These are phyloP conservation scores for Phataginus tricuspis DNA, from an alignment of 2,797 vertebrate genomes.

Conservation along the genomic window DNA sequence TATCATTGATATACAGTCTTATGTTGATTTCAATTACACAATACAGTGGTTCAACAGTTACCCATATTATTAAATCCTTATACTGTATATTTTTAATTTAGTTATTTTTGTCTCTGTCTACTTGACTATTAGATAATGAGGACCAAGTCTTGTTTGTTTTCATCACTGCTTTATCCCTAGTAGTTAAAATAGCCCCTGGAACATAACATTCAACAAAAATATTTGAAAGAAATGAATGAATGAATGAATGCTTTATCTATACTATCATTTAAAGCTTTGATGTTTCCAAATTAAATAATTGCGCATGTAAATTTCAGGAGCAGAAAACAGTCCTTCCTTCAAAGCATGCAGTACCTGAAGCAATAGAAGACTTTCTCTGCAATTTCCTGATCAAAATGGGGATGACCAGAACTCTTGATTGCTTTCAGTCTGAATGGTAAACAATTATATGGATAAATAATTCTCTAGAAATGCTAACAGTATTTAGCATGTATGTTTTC, in stretches of 20 bases:
- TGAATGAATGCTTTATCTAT: neutral
- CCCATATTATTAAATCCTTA: too few species aligned
- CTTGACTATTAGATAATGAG: neutral
- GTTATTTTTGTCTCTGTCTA: neutral
- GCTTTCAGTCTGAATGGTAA: constrained; percentile 96
- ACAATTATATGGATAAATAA: constrained; percentile 18
- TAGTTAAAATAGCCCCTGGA: neutral
- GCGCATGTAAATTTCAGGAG: constrained; percentile 83
- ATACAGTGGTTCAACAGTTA: too few species aligned
- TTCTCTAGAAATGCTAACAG: neutral
- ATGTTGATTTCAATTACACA: too few species aligned
- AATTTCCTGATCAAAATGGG: constrained; percentile 92
- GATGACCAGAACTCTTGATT: constrained; percentile 93
- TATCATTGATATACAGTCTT: too few species aligned
- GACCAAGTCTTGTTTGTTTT: neutral
- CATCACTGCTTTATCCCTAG: neutral
- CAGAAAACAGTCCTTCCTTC: constrained; percentile 70
- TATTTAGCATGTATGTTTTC: neutral
- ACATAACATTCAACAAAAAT: neutral
- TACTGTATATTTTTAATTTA: neutral
- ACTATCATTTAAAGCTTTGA: neutral
- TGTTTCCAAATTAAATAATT: constrained; percentile 59
- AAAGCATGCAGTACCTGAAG: constrained; percentile 82
- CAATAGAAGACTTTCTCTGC: constrained; percentile 92
- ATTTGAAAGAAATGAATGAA: constrained; percentile 15